phyloP scores from a whole-genome alignment of 1,140 invertebrate genomes.

The Hyphantria cunea region DNA sequence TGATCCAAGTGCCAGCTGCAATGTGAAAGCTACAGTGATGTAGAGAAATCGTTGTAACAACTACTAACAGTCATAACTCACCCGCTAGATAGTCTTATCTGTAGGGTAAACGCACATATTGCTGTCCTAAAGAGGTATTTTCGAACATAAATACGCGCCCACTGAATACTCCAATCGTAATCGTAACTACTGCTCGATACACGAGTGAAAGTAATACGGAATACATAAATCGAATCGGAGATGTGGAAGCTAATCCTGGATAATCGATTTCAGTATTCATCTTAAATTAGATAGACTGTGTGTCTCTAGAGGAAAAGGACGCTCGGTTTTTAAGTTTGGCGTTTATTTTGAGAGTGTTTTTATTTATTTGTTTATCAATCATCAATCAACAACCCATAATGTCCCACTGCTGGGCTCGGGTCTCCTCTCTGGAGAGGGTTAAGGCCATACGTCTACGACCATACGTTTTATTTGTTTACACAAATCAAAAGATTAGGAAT shows the following conservation, averaged over 20 bases:
- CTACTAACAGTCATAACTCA: background rate
- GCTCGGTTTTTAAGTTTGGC: background rate
- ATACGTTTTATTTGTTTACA: too few species aligned
- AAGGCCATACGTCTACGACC: too few species aligned
- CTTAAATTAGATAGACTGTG: background rate
- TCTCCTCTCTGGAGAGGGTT: too few species aligned
- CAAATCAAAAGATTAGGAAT: too few species aligned
- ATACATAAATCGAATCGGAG: background rate
- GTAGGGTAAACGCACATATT: slow-evolving; percentile 10
- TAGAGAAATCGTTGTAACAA: slow-evolving; percentile 11
- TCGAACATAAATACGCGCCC: slow-evolving; percentile 14
- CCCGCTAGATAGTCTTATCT: slow-evolving; percentile 22
- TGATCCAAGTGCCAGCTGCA: too few species aligned
- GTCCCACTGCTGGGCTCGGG: too few species aligned
- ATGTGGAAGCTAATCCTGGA: background rate
- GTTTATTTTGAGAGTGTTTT: background rate
- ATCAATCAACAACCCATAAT: too few species aligned
- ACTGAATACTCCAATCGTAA: background rate
- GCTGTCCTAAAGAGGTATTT: slow-evolving; percentile 4
- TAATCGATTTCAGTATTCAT: background rate
- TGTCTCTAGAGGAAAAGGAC: background rate
- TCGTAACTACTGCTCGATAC: slow-evolving; percentile 6
- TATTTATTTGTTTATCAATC: too few species aligned
- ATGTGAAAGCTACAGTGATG: too few species aligned
- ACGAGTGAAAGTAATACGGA: slow-evolving; percentile 14